These are phyloP conservation scores for Nipponacmea schrenckii DNA, from an alignment of 2,888 invertebrate genomes.

Conservation along the genomic window DNA sequence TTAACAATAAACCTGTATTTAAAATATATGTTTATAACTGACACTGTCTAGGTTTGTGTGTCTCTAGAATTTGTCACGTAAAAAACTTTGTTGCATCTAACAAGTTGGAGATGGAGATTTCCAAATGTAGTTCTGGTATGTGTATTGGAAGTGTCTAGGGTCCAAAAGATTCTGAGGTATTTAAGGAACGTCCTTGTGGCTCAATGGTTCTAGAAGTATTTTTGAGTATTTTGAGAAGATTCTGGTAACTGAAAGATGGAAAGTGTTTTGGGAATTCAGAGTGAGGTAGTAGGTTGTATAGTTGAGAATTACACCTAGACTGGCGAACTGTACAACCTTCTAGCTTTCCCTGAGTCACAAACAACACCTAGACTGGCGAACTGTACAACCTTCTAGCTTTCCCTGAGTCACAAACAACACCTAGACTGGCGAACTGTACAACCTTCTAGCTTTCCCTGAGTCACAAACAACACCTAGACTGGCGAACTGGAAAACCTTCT, in stretches of 20 bases:
- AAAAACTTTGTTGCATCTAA: no score
- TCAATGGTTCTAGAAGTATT: no score
- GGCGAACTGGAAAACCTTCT: no score
- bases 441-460: background rate
- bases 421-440: no score
- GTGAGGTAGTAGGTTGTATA: conserved; percentile 99
- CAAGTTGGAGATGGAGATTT: background rate
- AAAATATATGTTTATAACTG: no score
- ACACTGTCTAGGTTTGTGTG: no score
- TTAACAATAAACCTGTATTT: no score
- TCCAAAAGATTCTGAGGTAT: background rate
- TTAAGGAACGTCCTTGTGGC: background rate
- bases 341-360: conserved; percentile 82
- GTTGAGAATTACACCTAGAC: conserved; percentile 89
- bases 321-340: conserved; percentile 96
- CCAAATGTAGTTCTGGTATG: background rate
- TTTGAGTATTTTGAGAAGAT: background rate
- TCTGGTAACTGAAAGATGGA: background rate
- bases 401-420: no score
- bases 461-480: background rate
- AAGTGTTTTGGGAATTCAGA: conserved; percentile 65
- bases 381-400: no score
- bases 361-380: no score
- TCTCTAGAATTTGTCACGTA: no score
- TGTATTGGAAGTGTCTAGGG: background rate